These are phyloP conservation scores for Andricus curvator DNA, from an alignment of 2,888 invertebrate genomes.

Conservation along the genomic window DNA sequence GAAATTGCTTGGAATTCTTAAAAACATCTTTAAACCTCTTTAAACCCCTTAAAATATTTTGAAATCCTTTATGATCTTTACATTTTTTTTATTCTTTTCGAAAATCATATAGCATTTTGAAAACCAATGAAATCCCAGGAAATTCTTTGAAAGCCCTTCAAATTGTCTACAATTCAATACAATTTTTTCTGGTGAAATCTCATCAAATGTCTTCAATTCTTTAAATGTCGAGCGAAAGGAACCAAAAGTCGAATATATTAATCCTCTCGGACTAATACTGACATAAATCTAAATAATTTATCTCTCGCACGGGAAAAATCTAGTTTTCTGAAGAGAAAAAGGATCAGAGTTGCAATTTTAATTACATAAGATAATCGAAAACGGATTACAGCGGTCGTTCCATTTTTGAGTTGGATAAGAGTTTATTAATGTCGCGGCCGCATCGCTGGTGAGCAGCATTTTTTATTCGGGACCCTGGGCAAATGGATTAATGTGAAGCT, in stretches of 20 bases:
- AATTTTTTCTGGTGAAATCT: too few species aligned
- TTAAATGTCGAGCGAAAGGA: too few species aligned
- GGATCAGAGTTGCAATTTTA: not conserved
- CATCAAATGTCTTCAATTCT: too few species aligned
- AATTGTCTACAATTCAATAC: too few species aligned
- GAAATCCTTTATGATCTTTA: too few species aligned
- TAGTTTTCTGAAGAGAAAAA: not conserved
- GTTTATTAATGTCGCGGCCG: slow-evolving; percentile 64
- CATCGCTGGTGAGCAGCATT: slow-evolving; percentile 40
- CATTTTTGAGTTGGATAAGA: slow-evolving; percentile 52
- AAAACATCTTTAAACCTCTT: too few species aligned
- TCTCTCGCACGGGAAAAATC: not conserved
- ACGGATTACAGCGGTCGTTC: slow-evolving; percentile 42
- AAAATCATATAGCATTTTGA: too few species aligned
- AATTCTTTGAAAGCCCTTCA: too few species aligned
- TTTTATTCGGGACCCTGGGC: slow-evolving; percentile 55
- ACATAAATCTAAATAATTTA: not conserved
- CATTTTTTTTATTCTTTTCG: too few species aligned
- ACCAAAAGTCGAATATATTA: not conserved
- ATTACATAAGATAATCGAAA: slow-evolving; percentile 48
- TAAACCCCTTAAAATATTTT: too few species aligned
- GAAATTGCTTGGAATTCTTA: too few species aligned
- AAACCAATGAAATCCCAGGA: too few species aligned
- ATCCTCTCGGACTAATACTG: not conserved
- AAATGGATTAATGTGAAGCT: slow-evolving; percentile 66